Conservation (phyloP, 2,113 vertebrate species). For the Scalopus aquaticus region DNA sequence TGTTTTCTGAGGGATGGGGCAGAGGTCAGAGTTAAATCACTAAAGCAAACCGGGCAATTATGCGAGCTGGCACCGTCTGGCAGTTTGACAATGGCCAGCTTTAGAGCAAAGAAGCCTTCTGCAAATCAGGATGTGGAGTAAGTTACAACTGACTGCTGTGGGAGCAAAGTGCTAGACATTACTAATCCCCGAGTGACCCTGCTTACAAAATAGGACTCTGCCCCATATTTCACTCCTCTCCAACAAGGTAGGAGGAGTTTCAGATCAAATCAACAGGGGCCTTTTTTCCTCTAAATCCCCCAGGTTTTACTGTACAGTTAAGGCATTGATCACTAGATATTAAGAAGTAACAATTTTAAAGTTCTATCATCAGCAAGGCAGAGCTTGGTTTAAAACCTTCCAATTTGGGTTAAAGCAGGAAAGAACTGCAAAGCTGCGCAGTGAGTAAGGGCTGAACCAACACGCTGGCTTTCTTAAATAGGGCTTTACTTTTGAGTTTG, state of each 20-base stretch:
- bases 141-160: not conserved
- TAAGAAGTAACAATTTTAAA: not conserved
- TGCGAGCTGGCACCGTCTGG: not conserved
- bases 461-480: not conserved
- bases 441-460: not conserved
- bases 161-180: not conserved
- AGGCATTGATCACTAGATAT: not conserved
- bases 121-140: not conserved
- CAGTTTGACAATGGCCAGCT: not conserved
- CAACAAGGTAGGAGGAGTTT: not conserved
- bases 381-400: not conserved
- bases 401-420: not conserved
- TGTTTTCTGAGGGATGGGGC: not conserved
- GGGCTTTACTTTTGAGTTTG: not conserved
- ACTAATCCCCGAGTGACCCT: not conserved
- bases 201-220: not conserved
- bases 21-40: conserved; percentile 9
- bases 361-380: not conserved
- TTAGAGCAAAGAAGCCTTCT: not conserved
- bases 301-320: not conserved
- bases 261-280: not conserved
- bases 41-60: not conserved
- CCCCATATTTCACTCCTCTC: not conserved
- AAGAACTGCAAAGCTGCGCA: not conserved
- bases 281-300: not conserved